phyloP scores from a whole-genome alignment of 23 tunicate species.

The Styela plicata region DNA sequence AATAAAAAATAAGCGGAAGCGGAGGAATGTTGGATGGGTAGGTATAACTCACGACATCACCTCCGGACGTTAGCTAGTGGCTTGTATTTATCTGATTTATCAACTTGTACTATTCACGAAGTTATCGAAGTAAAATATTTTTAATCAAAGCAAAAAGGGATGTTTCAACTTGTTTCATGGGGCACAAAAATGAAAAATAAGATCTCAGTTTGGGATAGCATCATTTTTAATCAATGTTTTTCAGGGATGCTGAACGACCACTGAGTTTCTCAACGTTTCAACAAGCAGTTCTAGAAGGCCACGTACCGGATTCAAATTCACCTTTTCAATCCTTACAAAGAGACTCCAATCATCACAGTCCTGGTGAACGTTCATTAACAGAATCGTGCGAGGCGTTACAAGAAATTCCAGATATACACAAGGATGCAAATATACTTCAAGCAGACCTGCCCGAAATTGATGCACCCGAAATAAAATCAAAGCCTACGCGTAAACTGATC shows the following conservation, averaged over 20 bases:
- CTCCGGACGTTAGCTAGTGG: no score
- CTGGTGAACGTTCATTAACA: constrained; percentile 7
- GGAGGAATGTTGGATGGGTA: no score
- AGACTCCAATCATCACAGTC: constrained; percentile 9
- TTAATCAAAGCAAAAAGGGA: no score
- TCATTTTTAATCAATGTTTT: no score
- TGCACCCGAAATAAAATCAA: not conserved
- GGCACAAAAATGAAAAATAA: no score
- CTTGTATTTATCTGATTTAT: no score
- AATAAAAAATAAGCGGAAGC: no score
- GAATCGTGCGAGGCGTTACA: constrained; percentile 11
- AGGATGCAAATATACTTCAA: not conserved
- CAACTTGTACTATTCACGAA: no score
- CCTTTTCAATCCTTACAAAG: not conserved
- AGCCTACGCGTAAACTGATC: not conserved
- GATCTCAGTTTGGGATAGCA: no score
- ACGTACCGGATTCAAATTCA: not conserved
- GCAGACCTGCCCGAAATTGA: not conserved
- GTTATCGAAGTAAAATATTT: no score
- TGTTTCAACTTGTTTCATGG: no score
- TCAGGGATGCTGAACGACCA: constrained; percentile 32
- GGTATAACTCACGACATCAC: no score
- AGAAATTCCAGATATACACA: not conserved
- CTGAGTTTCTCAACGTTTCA: constrained; percentile 81
- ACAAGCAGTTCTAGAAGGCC: not conserved